Base-by-base conservation (phyloP, 1,140 invertebrate species). In the Drosophila ercepeae region DNA sequence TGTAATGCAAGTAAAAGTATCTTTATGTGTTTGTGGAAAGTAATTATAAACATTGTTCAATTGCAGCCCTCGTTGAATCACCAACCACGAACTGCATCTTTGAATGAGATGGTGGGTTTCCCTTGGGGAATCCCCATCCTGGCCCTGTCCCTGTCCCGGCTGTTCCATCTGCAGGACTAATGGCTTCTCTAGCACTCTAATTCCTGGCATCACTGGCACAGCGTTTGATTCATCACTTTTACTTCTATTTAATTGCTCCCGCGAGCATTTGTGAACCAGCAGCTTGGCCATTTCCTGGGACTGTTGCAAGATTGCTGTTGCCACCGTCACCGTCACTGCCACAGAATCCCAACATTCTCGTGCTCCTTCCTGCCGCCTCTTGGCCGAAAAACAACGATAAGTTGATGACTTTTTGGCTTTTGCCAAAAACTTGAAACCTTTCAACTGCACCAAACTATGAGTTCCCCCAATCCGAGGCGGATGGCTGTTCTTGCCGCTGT, bases 361-460 rank as follows among this genome's bases (percentile, higher is more conserved):
- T n/a, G 11, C 19, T 27, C 41, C 14, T 11, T 27, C 41, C 14
- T 11, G 1, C 32, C 7, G 32, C 27, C 16, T 39, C 21, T 36
- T 57, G 9, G 29, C 42, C 67, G 27, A 59, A 58, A 52, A 71
- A 59, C 53, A 71, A 59, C 68, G 41, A 71, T 59, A 50, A 59
- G 65, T 70, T 70, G 65, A 71, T 70, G 53, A 70, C 45, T 71
- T 70, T 60, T 72, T 72, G 57, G 69, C 69, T 61, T 72, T 72
- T 72, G 49, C 34, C 71, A 36, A 55, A 49, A 72, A 63, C 69
- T 54, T 39, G 68, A 49, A 72, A 72, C 69, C 68, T 72, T 72
- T 70, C 57, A 72, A 61, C 68, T 67, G 61, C 60, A 67, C n/a
- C 36, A 42, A 34, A 34, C 19, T 44, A 9, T 1, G 3, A 21